Evolutionary conservation across 1,140 invertebrate genomes (phyloP).

Genomic region (Magallana angulata): DNA sequence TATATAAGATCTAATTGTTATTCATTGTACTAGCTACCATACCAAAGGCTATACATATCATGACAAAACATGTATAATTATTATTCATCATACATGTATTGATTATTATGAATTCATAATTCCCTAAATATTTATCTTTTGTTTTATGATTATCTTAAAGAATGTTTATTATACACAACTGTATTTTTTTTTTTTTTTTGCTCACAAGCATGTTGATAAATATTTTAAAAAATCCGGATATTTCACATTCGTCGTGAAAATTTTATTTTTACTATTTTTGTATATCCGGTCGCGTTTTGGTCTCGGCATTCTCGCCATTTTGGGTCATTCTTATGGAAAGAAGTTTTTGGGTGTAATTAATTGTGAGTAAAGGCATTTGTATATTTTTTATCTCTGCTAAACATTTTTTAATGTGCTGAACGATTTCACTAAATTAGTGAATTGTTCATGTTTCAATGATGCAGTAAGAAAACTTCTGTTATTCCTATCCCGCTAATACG

Average conservation of each 20-base stretch:
- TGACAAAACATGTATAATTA: too few species aligned
- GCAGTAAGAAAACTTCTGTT: neutral
- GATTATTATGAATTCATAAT: too few species aligned
- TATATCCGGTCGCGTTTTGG: slow-evolving; percentile 32
- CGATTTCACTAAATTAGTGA: neutral
- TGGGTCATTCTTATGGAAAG: neutral
- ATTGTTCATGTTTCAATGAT: neutral
- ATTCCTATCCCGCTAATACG: slow-evolving; percentile 6
- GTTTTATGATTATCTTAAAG: too few species aligned
- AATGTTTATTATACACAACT: too few species aligned
- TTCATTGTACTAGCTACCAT: too few species aligned
- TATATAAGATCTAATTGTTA: too few species aligned
- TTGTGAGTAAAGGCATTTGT: neutral
- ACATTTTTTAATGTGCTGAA: neutral
- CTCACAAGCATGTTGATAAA: neutral
- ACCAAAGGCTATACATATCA: too few species aligned
- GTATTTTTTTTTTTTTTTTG: too few species aligned
- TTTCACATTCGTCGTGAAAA: neutral
- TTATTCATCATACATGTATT: too few species aligned
- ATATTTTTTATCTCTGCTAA: neutral
- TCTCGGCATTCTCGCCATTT: slow-evolving; percentile 34
- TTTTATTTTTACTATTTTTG: slow-evolving; percentile 18
- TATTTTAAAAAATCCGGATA: neutral
- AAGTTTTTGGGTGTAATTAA: neutral
- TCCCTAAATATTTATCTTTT: too few species aligned